Evolutionary conservation across 2,113 vertebrate species (phyloP).

Genomic region (Rhodinocichla rosea): DNA sequence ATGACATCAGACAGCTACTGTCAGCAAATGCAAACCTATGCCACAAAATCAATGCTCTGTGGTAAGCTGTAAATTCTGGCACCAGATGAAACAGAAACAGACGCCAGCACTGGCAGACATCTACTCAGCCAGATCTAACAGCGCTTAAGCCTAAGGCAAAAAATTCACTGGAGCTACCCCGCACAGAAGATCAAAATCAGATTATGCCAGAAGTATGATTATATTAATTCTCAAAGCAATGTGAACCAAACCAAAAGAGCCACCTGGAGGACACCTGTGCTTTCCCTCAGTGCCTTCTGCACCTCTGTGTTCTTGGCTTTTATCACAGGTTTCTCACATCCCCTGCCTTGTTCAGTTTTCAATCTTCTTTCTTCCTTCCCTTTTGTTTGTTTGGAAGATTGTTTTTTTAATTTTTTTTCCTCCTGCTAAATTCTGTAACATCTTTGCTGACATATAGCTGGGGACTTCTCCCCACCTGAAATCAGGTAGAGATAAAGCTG

Average conservation of each 20-base stretch:
- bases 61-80: slow-evolving; percentile 11
- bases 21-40: slow-evolving; percentile 23
- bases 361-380: background rate
- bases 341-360: background rate
- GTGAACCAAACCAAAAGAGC: background rate
- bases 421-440: background rate
- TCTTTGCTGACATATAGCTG: background rate
- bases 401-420: accelerated
- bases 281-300: background rate
- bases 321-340: background rate
- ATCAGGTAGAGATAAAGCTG: background rate
- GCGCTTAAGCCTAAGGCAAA: slow-evolving; percentile 25
- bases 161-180: slow-evolving; percentile 15
- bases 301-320: background rate
- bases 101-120: slow-evolving; percentile 16
- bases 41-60: background rate
- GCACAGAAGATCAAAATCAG: slow-evolving; percentile 54
- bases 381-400: background rate
- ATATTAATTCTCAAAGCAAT: background rate
- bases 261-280: background rate
- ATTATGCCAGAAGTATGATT: slow-evolving; percentile 31
- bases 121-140: slow-evolving; percentile 39
- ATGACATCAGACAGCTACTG: background rate
- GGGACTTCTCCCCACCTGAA: background rate
- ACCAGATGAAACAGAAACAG: slow-evolving; percentile 24